Evolutionary conservation across 1,140 invertebrate genomes (phyloP).

Genomic region (Pararge aegeria): DNA sequence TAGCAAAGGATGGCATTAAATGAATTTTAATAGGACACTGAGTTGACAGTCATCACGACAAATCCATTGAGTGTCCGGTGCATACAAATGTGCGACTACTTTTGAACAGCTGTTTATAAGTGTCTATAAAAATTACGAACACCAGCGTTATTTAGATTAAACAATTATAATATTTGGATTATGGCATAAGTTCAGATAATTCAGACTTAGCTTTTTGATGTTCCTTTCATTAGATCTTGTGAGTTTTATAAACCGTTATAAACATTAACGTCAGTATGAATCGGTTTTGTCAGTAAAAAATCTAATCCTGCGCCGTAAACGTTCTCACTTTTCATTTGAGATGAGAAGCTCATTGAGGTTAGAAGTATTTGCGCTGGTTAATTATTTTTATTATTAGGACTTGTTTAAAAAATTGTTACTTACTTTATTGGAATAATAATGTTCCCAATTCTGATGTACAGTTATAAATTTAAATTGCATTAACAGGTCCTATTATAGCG

Average conservation of each 20-base stretch:
- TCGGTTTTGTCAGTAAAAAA: background rate
- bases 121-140: constrained; percentile 30
- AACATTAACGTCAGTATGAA: background rate
- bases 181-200: background rate
- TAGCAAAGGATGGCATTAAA: too few species aligned
- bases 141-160: constrained; percentile 14
- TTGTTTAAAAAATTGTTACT: background rate
- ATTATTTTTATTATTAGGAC: background rate
- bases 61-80: background rate
- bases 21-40: too few species aligned
- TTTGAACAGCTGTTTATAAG: constrained; percentile 24
- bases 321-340: background rate
- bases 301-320: background rate
- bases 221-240: background rate
- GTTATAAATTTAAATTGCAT: too few species aligned
- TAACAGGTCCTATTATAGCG: too few species aligned
- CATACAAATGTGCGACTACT: background rate
- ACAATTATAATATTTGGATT: constrained; percentile 3
- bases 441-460: too few species aligned
- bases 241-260: background rate
- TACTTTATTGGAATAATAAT: background rate
- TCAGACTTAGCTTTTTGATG: constrained; percentile 1
- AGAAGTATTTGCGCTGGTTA: background rate
- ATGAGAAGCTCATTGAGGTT: background rate
- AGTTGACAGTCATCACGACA: too few species aligned